Evolutionary conservation across 2,797 vertebrate genomes (phyloP).

Genomic region (Hydrolagus colliei): DNA sequence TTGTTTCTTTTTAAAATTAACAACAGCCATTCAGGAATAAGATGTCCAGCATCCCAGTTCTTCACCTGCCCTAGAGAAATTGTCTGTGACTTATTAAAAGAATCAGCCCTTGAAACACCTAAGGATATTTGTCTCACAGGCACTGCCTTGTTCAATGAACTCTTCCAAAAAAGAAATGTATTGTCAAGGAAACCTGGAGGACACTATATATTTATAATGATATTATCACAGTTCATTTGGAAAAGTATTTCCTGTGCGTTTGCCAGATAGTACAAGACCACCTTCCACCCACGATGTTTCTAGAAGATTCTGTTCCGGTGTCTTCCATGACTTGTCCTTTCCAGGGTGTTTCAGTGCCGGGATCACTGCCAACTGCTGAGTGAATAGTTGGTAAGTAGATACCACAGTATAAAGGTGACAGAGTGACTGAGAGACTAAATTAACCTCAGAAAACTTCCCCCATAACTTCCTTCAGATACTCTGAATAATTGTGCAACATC

Average conservation of each 20-base stretch:
- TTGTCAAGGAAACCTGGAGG: neutral
- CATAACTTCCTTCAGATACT: neutral
- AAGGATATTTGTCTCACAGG: neutral
- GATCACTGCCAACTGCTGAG: constrained; percentile 10
- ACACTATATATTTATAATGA: neutral
- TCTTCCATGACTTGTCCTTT: neutral
- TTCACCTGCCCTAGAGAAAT: neutral
- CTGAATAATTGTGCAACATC: neutral
- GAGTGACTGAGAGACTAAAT: neutral
- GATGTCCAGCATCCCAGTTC: neutral
- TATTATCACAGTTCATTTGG: neutral
- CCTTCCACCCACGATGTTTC: neutral
- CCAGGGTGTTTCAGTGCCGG: neutral
- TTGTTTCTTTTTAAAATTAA: neutral
- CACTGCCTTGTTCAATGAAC: neutral
- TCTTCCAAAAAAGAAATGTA: neutral
- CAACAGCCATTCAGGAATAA: neutral
- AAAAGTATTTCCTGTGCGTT: neutral
- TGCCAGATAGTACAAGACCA: neutral
- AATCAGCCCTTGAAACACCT: neutral
- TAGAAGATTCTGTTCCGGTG: neutral
- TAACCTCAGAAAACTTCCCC: neutral
- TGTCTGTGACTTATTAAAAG: constrained; percentile 3
- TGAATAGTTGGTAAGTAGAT: neutral
- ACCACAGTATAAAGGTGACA: neutral